Evolutionary conservation across 2,888 invertebrate species (phyloP).

Genomic region (Caradrina kadenii): DNA sequence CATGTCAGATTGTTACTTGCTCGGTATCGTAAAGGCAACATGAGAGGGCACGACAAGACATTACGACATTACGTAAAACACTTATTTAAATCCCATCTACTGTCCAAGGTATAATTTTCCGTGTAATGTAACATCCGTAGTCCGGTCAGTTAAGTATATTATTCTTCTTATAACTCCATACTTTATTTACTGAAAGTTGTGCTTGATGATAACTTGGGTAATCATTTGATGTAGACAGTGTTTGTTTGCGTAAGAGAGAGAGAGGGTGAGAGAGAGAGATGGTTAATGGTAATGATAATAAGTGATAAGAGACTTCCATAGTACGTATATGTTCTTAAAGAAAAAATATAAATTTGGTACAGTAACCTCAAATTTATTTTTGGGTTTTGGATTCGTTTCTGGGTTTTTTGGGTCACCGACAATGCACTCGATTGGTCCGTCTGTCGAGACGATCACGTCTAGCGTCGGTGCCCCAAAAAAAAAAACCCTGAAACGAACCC

Average conservation of each 20-base stretch:
- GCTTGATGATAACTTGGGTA: constrained; percentile 37
- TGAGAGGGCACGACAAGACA: not conserved
- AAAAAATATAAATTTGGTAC: too few relatives aligned
- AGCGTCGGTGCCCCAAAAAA: too few relatives aligned
- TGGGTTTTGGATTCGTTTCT: too few relatives aligned
- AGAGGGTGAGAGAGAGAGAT: constrained; percentile 30
- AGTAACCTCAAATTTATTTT: too few relatives aligned
- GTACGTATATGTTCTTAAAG: too few relatives aligned
- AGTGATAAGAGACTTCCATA: constrained; percentile 13
- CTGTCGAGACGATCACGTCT: too few relatives aligned
- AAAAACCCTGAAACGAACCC: too few relatives aligned
- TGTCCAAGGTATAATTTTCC: constrained; percentile 72
- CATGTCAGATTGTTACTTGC: too few relatives aligned
- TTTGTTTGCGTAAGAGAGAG: constrained; percentile 38
- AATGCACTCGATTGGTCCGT: too few relatives aligned
- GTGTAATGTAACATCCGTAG: constrained; percentile 73
- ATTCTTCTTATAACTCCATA: constrained; percentile 23
- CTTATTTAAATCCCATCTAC: constrained; percentile 67
- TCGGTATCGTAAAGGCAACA: too few relatives aligned
- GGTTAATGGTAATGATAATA: constrained; percentile 29
- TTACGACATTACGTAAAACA: constrained; percentile 61
- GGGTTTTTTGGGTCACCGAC: too few relatives aligned
- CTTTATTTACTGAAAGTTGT: constrained; percentile 41
- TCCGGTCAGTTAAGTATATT: constrained; percentile 48
- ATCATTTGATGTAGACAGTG: constrained; percentile 20